Base-by-base conservation (phyloP, 92 coral and sea anemone species). In the Bergia sp. region DNA sequence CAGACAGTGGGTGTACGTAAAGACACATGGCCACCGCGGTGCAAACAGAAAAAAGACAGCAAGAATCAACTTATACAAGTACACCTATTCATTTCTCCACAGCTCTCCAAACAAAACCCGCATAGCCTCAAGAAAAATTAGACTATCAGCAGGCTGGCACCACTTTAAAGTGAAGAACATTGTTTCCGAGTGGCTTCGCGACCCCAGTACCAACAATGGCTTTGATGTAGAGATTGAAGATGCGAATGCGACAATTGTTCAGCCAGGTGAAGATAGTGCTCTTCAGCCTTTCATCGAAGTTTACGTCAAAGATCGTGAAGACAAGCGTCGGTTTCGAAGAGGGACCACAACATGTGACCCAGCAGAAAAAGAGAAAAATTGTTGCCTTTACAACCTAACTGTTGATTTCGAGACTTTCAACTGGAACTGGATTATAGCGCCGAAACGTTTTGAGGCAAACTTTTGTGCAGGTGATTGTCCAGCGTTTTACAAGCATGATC, bases 381-480 rank as follows among this genome's bases (percentile, higher is more conserved):
- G 94, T 44, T 92, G 94, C 37, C 94, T 91, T 13, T 86, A 79
- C 64, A 76, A 55, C 4, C 76, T 92, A 3, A 67, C 75, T 21
- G 88, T 92, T 8, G 92, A 92, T 65, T 92, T 92, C 77, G 64
- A 73, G 40, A 81, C 66, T 0, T 78, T 92, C 10, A 89, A 91
- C 57, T 92, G 94, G 94, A 84, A 89, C 39, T 92, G 90, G 89
- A 86, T 92, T 64, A 86, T 92, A 12, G 94, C 94, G 3, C 94
- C 94, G 15, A 45, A 81, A 38, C 88, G 92, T 36, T 92, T 92
- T 80, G 44, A 71, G 74, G 94, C 94, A 42, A 72, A 92, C 65
- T 73, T 66, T 29, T 92, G 94, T 78, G 82, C 88, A 3, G 94
- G 94, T 3, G 92, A 89, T 3, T 92, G 94, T 18, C 79, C 88